Base-by-base conservation (phyloP, 35 echinoderm and acorn worm species). In the Holothuria glaberrima region DNA sequence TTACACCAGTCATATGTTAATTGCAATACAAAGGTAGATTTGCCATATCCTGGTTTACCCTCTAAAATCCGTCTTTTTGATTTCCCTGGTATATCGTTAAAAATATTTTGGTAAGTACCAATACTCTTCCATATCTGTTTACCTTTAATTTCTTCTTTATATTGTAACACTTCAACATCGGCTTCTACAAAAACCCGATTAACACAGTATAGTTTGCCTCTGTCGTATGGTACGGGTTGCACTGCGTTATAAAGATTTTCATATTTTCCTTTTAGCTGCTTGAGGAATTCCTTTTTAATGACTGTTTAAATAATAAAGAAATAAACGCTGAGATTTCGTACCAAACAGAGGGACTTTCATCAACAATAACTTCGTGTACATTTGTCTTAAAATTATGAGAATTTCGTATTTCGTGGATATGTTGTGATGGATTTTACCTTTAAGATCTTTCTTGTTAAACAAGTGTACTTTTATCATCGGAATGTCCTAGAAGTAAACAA, bases 21-120 rank as follows among this genome's bases (percentile, higher is more conserved):
- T 41, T 75, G 71, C 34, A 75, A 16, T 13, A 44, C 35, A 41
- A 75, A 44, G 24, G 34, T 75, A 4, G 71, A 75, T 41, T 75
- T 75, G 5, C 71, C 71, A 41, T 9, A 75, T 41, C 71, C 71
- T 10, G 71, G 71, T 75, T 41, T 21, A 44, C 71, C 71, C 30
- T 75, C 71, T 21, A 75, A 18, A 20, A 75, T 36, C 13, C 21
- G 35, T 41, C 71, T 36, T 36, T 33, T 21, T 22, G 24, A 75
- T 4, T 30, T 16, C 9, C 24, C 46, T 13, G 24, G 33, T 17
- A 44, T 21, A 75, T 16, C 18, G 3, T 41, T 48, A 3, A 75
- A 36, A 24, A 44, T 44, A 6, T 75, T 24, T 22, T 75, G 71
- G 18, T 75, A 75, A 9, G 71, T 30, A 13, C 6, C 30, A 6